phyloP scores from a whole-genome alignment of 2,797 vertebrate genomes.

The Chaunax sp. region DNA sequence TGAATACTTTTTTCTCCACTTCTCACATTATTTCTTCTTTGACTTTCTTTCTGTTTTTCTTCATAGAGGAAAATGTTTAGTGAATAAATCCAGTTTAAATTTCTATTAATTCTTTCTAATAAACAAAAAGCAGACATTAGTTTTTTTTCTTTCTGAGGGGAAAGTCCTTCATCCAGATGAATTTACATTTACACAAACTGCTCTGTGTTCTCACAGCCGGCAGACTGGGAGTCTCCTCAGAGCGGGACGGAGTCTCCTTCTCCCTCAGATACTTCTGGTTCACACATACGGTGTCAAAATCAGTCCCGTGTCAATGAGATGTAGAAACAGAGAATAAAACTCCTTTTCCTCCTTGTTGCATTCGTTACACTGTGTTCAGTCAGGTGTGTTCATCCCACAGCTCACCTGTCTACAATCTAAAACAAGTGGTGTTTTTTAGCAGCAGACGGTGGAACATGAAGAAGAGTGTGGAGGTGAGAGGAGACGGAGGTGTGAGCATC shows the following conservation, averaged over 20 bases:
- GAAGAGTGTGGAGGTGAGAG: constrained; percentile 16
- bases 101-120: too few relatives aligned
- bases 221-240: constrained; percentile 46
- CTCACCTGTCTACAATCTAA: neutral
- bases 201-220: constrained; percentile 12
- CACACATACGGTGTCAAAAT: constrained; percentile 61
- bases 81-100: too few relatives aligned
- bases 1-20: too few relatives aligned
- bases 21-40: too few relatives aligned
- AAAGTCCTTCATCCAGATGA: too few relatives aligned
- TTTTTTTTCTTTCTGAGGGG: neutral
- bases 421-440: too few relatives aligned
- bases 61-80: too few relatives aligned
- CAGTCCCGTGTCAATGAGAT: constrained; percentile 41
- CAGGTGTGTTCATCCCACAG: too few relatives aligned
- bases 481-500: constrained; percentile 64
- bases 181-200: too few relatives aligned
- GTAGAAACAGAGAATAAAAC: neutral
- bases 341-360: accelerated
- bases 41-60: too few relatives aligned
- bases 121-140: neutral
- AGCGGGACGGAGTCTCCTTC: constrained; percentile 18
- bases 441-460: neutral
- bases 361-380: accelerated
- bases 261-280: constrained; percentile 40